Evolutionary conservation across 2,888 invertebrate genomes (phyloP).

Genomic region (Buathra laborator): DNA sequence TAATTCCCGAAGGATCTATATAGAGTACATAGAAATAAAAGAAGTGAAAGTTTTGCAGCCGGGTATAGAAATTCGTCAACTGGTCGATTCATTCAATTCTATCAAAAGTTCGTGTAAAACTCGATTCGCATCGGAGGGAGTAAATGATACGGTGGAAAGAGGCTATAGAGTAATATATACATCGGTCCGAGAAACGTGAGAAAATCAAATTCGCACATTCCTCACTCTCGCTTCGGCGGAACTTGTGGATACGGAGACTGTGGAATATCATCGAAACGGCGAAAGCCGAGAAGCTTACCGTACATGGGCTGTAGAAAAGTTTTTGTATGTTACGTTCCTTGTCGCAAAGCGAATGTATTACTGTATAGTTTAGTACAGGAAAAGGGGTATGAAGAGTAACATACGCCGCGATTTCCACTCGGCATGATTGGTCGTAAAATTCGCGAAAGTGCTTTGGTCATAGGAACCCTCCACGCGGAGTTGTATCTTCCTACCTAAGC

Average conservation of each 20-base stretch:
- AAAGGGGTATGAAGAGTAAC: not conserved
- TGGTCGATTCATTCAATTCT: constrained; percentile 5
- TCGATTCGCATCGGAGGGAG: constrained; percentile 3
- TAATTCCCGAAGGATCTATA: not conserved
- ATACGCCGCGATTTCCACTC: constrained; percentile 58
- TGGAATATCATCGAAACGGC: constrained; percentile 1
- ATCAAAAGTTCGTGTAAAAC: constrained; percentile 26
- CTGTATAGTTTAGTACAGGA: not conserved
- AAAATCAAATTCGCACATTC: constrained; percentile 38
- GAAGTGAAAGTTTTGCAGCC: not conserved
- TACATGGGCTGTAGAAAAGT: constrained; percentile 16
- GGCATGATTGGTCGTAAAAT: constrained; percentile 68
- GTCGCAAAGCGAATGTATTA: not conserved
- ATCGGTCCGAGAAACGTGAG: constrained; percentile 3
- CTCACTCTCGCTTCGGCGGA: not conserved
- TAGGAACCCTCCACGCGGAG: constrained; percentile 9
- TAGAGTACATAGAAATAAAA: not conserved
- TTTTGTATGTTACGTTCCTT: constrained; percentile 3
- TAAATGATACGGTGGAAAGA: constrained; percentile 2
- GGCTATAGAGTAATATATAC: not conserved
- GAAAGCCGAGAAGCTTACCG: constrained; percentile 20
- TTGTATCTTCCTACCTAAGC: not conserved
- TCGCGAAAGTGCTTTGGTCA: constrained; percentile 4
- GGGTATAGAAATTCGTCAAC: not conserved
- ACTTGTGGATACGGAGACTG: constrained; percentile 18